phyloP scores from a whole-genome alignment of 2,113 vertebrate species.

The Opisthocomus hoazin region DNA sequence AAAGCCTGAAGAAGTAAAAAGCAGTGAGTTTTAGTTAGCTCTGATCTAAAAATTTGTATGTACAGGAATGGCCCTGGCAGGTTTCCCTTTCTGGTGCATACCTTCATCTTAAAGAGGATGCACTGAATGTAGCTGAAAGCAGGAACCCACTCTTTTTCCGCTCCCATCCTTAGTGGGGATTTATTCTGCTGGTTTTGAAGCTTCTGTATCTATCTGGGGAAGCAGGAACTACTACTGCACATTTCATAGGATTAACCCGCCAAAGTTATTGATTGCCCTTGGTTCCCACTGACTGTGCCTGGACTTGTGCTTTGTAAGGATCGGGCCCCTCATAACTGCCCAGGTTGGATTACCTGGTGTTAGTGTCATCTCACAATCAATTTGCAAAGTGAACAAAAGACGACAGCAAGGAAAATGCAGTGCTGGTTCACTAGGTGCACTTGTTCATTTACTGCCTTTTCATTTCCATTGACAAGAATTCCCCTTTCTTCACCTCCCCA shows the following conservation, averaged over 20 bases:
- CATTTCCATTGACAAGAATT: neutral
- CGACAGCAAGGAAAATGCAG: neutral
- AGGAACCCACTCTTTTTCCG: neutral
- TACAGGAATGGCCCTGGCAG: neutral
- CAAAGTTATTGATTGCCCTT: neutral
- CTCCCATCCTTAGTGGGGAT: neutral
- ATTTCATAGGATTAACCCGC: neutral
- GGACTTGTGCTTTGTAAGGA: neutral
- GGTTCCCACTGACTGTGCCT: neutral
- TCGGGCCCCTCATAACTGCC: neutral
- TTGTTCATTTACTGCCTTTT: neutral
- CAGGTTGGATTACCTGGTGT: neutral
- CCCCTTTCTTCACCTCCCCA: neutral
- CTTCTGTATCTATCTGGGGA: neutral
- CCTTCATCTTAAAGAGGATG: neutral
- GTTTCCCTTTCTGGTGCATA: neutral
- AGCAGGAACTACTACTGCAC: neutral
- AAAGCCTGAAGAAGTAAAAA: constrained; percentile 66
- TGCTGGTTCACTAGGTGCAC: neutral
- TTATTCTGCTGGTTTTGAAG: constrained; percentile 1
- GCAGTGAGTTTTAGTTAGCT: constrained; percentile 62
- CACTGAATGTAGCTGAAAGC: neutral
- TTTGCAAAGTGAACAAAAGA: constrained; percentile 15
- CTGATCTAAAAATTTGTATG: constrained; percentile 9
- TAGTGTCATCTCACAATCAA: constrained; percentile 25